Evolutionary conservation across 2,113 vertebrate genomes (phyloP).

Genomic region (Furnarius figulus): DNA sequence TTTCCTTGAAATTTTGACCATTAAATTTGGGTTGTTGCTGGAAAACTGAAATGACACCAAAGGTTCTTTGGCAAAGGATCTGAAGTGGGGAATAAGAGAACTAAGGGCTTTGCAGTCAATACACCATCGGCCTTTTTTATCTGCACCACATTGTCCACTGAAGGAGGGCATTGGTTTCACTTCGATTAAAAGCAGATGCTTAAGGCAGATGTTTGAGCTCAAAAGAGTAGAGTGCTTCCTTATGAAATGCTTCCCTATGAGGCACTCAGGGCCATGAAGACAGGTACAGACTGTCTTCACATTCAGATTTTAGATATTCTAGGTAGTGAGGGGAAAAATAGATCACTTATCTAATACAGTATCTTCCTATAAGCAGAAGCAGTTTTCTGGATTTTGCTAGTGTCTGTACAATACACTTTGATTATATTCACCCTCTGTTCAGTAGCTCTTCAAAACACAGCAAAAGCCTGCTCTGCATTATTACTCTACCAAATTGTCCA

Average conservation of each 20-base stretch:
- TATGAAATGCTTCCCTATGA: constrained; percentile 58
- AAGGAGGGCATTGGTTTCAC: constrained; percentile 52
- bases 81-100: constrained; percentile 42
- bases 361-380: not conserved
- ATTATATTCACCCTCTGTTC: not conserved
- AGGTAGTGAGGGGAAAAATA: rapidly evolving
- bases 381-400: not conserved
- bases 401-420: rapidly evolving
- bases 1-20: constrained; percentile 11
- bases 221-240: constrained; percentile 31
- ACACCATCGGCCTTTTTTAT: constrained; percentile 7
- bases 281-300: not conserved
- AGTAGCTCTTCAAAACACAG: not conserved
- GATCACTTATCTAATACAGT: not conserved
- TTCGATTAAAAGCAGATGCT: constrained; percentile 70
- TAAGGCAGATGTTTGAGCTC: constrained; percentile 53
- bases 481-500: not conserved
- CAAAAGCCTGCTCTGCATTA: not conserved
- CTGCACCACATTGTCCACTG: constrained; percentile 46
- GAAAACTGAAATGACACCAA: constrained; percentile 46
- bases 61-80: constrained; percentile 31
- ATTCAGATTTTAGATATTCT: constrained; percentile 1
- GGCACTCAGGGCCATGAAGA: not conserved
- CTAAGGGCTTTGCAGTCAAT: not conserved
- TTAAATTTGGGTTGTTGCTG: constrained; percentile 8